Evolutionary conservation across 2,797 vertebrate genomes (phyloP), one percentile per base, ranked within the genome.

Genomic region (Phylloscopus collybita): DNA sequence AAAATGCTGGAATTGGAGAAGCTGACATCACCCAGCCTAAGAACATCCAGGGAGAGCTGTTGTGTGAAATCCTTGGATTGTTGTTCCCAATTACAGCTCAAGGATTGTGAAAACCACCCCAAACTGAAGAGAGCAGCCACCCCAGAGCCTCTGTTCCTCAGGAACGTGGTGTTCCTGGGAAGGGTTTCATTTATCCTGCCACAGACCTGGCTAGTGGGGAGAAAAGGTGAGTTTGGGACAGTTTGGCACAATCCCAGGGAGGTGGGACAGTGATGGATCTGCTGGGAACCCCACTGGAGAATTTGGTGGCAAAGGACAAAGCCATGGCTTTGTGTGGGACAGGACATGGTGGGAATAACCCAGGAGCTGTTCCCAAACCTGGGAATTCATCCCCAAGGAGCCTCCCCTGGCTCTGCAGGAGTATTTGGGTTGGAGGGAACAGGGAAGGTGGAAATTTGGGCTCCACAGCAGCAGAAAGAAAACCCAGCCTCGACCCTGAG

Each of bases 391-490:
- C 59, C 30, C 4, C 18, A 8, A 2, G 25, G 59, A 60, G 50
- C 61, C 53, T 13, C 27, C 57, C 57, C 36, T 50, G 53, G 6
- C 84, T 71, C 26, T 36, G 50, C 59, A 16, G 50, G 2, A 38
- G 22, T 15, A 42, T 3, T 44, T 40, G 42, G 6, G 0, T 8
- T 71, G 1, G 4, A 44, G 69, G 40, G 7, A 1, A 34, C 4
- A 20, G 50, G 69, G 57, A 16, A 23, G 26, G 14, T 5, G 42
- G 42, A 36, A 40, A 66, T 60, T 2, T 36, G 47, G n/a, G 60
- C 53, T 42, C 34, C 22, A 34, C 8, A 64, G 87, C 60, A 84
- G 71, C 61, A 16, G 49, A 92, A 94, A 89, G 65, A 86, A 96
- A 92, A 88, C 17, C n/a, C 87, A 93, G 2, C 56, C 69, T 73